Evolutionary conservation across 2,888 invertebrate genomes (phyloP).

Genomic region (Diabrotica balteata): DNA sequence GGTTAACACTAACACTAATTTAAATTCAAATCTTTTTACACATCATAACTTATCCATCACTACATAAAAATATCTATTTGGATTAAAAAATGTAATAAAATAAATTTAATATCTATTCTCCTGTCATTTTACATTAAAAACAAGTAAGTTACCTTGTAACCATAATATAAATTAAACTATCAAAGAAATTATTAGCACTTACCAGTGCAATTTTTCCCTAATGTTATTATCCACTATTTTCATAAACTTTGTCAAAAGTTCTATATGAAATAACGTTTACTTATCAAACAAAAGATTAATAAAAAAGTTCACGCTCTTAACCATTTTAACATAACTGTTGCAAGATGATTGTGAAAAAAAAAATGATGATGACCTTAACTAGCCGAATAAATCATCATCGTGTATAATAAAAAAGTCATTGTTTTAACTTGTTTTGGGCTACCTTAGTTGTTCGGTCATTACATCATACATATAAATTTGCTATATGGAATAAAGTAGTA

Average conservation of each 20-base stretch:
- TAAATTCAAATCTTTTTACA: no score
- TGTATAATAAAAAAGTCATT: conserved; percentile 5
- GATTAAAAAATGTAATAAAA: no score
- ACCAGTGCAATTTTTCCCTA: neutral
- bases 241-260: no score
- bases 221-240: no score
- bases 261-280: no score
- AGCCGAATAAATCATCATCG: conserved; percentile 9
- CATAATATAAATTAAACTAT: no score
- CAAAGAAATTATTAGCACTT: neutral
- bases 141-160: no score
- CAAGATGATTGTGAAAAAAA: conserved; percentile 8
- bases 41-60: no score
- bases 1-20: no score
- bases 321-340: neutral
- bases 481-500: neutral
- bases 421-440: conserved; percentile 17
- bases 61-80: no score
- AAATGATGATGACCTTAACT: conserved; percentile 23
- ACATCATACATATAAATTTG: conserved; percentile 21
- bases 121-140: no score
- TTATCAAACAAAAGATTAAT: neutral
- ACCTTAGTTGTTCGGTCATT: conserved; percentile 12
- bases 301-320: neutral
- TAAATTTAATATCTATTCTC: no score